Evolutionary conservation across 2,888 invertebrate genomes (phyloP).

Genomic region (Plebejus melissa): DNA sequence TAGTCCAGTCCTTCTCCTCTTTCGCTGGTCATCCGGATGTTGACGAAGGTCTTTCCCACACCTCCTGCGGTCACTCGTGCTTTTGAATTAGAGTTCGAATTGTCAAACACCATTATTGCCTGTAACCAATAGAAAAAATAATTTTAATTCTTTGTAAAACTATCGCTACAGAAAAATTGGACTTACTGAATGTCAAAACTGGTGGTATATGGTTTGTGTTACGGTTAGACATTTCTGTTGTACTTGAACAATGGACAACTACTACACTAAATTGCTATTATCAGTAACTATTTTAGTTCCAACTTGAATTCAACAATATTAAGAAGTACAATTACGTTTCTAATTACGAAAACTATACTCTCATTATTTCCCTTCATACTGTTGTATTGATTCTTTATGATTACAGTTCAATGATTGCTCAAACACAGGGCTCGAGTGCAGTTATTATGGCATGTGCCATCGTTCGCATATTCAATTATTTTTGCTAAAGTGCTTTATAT

Average conservation of each 20-base stretch:
- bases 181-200: no score
- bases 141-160: no score
- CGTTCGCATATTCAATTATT: conserved; percentile 12
- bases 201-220: no score
- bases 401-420: conserved; percentile 18
- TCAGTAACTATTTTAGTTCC: not conserved
- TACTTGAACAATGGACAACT: no score
- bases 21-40: conserved; percentile 47
- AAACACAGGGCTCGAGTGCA: conserved; percentile 6
- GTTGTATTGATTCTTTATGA: conserved; percentile 14
- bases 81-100: conserved; percentile 43
- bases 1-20: conserved; percentile 47
- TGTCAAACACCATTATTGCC: conserved; percentile 47
- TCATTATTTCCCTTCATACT: not conserved
- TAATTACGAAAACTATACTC: not conserved
- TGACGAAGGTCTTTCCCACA: conserved; percentile 46
- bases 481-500: not conserved
- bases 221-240: no score
- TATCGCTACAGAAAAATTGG: no score
- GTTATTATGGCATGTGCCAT: conserved; percentile 4
- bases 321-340: not conserved
- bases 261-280: not conserved
- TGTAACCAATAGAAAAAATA: conserved; percentile 34
- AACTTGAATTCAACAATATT: not conserved
- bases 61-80: conserved; percentile 50